Evolutionary conservation across 1,140 invertebrate species (phyloP).

Genomic region (Adoxophyes honmai): DNA sequence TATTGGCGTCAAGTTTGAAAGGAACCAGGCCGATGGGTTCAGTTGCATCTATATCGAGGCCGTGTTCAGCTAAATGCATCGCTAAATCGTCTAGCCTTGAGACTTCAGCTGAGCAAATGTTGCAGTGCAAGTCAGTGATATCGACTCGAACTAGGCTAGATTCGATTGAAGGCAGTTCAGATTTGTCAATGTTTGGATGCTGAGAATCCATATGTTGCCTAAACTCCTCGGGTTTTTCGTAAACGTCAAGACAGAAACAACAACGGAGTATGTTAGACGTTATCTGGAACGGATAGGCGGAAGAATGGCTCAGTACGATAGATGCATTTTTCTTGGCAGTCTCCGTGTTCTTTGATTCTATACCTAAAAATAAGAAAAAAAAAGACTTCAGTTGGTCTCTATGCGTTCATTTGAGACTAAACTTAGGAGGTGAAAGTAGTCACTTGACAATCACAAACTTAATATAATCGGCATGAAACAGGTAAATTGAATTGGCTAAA

Average conservation of each 20-base stretch:
- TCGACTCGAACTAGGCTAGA: background rate
- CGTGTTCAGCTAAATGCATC: background rate
- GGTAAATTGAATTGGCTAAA: too few species aligned
- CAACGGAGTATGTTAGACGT: background rate
- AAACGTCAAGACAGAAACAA: background rate
- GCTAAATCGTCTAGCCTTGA: background rate
- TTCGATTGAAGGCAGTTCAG: background rate
- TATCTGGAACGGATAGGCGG: background rate
- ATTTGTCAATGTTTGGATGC: background rate
- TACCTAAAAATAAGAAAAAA: background rate
- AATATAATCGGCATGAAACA: too few species aligned
- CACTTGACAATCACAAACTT: too few species aligned
- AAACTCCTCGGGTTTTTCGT: background rate
- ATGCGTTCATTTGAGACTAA: background rate
- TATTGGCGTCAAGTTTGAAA: background rate
- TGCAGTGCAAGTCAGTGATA: too few species aligned
- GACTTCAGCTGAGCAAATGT: too few species aligned
- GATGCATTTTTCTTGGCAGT: background rate
- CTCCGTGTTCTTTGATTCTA: background rate
- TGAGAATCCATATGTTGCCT: background rate
- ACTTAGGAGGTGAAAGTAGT: too few species aligned
- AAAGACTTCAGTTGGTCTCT: background rate
- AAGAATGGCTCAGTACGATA: background rate
- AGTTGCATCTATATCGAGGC: background rate
- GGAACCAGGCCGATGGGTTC: background rate